Base-by-base conservation (phyloP, 1,140 invertebrate species). In the Macrobrachium rosenbergii region DNA sequence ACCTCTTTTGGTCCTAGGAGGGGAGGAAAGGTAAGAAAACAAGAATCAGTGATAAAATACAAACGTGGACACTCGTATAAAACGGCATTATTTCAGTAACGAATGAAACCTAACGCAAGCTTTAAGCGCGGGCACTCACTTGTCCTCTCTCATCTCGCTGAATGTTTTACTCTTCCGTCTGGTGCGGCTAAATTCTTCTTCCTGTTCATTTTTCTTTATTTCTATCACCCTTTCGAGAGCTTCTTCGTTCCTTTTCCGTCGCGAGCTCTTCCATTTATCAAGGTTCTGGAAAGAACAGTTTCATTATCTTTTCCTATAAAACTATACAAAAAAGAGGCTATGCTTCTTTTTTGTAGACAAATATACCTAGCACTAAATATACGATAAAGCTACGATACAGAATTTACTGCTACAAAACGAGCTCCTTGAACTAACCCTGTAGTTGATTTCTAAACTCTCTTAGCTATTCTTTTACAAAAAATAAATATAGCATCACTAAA, bases 71-170 rank as follows among this genome's bases (percentile, higher is more conserved):
- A 58, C 12, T 11, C 16, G 19, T 37, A 37, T 75, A 37, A 10
- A 11, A 78, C 3, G 28, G 28, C 6, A 78, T 78, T 52, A 78
- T 52, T 52, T 78, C 43, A 19, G 58, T 78, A 78, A 12, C 21
- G 59, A 52, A 60, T 17, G 12, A 52, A 78, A 11, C 2, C 45
- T 85, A 11, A 62, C 67, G 12, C 16, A 59, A 16, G 45, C 5
- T 52, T 6, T 37, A 59, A 17, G 14, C 2, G 21, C n/a, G 14
- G 2, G 37, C 59, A 86, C 90, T 93, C 92, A 96, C 95, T 96
- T 95, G 92, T 98, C 96, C 92, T 97, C 96, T 93, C 98, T 94
- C 94, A 98, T 98, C 93, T 98, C 96, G 91, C 94, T 97, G 93
- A 98, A 99, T 64, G 97, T 98, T 93, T 98, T 98, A 91, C 95